A percentile compares a stretch with the other conserved stretches of the same genome.
Conservation (phyloP, 1,140 invertebrate genomes). For the Anoplophora glabripennis region DNA sequence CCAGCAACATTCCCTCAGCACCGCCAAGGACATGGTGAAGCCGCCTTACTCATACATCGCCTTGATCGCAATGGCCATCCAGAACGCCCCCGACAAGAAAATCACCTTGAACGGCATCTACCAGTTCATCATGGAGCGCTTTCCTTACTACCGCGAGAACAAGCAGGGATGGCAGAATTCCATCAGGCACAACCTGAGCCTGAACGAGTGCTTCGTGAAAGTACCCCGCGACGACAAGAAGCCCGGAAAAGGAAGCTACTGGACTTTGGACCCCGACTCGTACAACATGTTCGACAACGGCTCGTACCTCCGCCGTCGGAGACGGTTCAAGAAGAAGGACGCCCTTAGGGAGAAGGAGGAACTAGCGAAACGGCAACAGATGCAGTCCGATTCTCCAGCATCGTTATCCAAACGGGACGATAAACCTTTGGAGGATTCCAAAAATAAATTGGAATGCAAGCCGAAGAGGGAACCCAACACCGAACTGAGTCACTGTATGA, state of each 20-base stretch:
- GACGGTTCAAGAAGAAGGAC: slow-evolving; percentile 96
- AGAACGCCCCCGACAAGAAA: slow-evolving; percentile 87
- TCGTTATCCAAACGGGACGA: slow-evolving; percentile 48
- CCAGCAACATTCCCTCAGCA: slow-evolving; percentile 68
- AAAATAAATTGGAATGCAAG: slow-evolving; percentile 53
- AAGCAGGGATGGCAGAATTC: slow-evolving; percentile 96
- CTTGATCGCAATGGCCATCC: slow-evolving; percentile 97
- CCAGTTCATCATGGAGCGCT: slow-evolving; percentile 97
- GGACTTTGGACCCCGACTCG: slow-evolving; percentile 94
- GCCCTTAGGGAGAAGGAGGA: slow-evolving; percentile 85
- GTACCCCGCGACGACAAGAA: slow-evolving; percentile 89
- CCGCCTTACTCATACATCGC: slow-evolving; percentile 98
- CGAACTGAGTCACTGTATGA: slow-evolving; percentile 51
- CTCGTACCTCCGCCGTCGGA: slow-evolving; percentile 83
- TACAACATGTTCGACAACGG: slow-evolving; percentile 99
- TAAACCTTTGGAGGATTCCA: slow-evolving; percentile 51
- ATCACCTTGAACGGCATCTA: slow-evolving; percentile 98
- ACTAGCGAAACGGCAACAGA: slow-evolving; percentile 73
- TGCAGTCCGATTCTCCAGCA: slow-evolving; percentile 50
- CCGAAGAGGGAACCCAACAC: slow-evolving; percentile 64
- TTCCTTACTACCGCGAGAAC: slow-evolving; percentile 97
- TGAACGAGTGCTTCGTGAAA: slow-evolving; percentile 99
- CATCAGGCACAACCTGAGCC: slow-evolving; percentile 92
- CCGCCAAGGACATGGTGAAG: slow-evolving; percentile 85
- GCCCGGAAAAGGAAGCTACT: slow-evolving; percentile 95